phyloP scores from a whole-genome alignment of 2,797 vertebrate genomes.

The Astyanax mexicanus region DNA sequence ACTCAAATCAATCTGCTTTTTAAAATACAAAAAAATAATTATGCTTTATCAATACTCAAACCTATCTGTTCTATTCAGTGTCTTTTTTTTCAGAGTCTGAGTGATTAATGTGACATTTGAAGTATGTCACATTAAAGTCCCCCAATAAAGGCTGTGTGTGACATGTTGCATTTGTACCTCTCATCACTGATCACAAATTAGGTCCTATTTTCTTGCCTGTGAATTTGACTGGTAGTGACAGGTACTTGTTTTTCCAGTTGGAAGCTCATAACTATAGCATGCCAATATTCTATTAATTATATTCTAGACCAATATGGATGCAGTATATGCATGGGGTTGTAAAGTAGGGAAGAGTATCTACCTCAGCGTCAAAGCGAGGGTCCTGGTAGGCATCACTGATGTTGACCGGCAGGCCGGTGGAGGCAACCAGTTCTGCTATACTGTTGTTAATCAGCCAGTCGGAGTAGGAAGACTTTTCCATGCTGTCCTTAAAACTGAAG shows the following conservation, averaged over 20 bases:
- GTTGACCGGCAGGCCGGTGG: constrained; percentile 97
- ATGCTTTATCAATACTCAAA: no score
- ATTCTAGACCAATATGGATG: not conserved
- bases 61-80: no score
- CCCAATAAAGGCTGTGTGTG: not conserved
- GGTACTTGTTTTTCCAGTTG: not conserved
- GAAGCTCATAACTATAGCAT: constrained; percentile 22
- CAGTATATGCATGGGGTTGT: not conserved
- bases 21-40: no score
- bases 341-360: constrained; percentile 62
- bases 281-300: no score
- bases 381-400: constrained; percentile 98
- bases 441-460: constrained; percentile 99
- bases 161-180: not conserved
- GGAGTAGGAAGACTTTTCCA: constrained; percentile 95
- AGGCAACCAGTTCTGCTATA: constrained; percentile 95
- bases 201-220: not conserved
- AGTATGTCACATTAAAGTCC: no score
- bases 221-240: not conserved
- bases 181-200: constrained; percentile 9
- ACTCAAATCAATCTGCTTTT: no score
- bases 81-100: no score
- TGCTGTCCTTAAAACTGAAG: constrained; percentile 91
- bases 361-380: constrained; percentile 96
- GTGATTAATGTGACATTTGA: no score